These are phyloP conservation scores for Brachypalpus laphriformis DNA, from an alignment of 2,888 invertebrate genomes.

Conservation along the genomic window DNA sequence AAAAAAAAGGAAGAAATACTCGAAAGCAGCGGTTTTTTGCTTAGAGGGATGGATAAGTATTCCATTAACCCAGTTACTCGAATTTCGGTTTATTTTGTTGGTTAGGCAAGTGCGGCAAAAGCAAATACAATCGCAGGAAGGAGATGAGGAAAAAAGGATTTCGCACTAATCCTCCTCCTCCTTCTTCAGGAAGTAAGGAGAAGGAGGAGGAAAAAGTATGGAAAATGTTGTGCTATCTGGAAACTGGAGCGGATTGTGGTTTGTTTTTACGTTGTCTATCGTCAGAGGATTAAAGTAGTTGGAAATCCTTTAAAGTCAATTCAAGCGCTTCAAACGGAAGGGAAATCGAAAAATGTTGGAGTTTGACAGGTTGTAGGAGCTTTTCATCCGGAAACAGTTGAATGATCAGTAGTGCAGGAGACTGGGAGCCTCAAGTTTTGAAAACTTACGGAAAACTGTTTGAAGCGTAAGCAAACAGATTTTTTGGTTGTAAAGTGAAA, in stretches of 20 bases:
- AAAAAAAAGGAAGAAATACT: not conserved
- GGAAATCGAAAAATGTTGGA: not conserved
- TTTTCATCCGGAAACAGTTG: not conserved
- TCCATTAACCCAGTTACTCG: constrained; percentile 70
- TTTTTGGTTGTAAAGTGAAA: too few species aligned
- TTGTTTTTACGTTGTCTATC: constrained; percentile 28
- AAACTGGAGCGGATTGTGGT: constrained; percentile 55
- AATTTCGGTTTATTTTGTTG: constrained; percentile 62
- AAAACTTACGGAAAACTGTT: not conserved
- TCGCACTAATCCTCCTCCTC: constrained; percentile 43
- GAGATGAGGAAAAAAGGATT: constrained; percentile 21
- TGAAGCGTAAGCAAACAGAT: not conserved
- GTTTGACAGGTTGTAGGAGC: not conserved
- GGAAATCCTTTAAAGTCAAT: constrained; percentile 32
- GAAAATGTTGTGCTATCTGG: constrained; percentile 5
- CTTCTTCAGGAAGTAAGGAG: not conserved
- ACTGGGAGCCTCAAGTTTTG: not conserved
- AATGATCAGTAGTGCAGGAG: not conserved
- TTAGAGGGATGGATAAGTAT: constrained; percentile 57
- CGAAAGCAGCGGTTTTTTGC: constrained; percentile 8
- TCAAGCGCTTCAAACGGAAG: not conserved
- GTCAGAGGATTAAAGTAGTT: constrained; percentile 35
- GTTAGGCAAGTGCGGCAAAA: not conserved
- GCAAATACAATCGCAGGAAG: constrained; percentile 21
- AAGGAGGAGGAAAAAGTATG: constrained; percentile 16